These are phyloP conservation scores for Chrysocyon brachyurus DNA, from an alignment of 2,797 vertebrate genomes.

Conservation along the genomic window DNA sequence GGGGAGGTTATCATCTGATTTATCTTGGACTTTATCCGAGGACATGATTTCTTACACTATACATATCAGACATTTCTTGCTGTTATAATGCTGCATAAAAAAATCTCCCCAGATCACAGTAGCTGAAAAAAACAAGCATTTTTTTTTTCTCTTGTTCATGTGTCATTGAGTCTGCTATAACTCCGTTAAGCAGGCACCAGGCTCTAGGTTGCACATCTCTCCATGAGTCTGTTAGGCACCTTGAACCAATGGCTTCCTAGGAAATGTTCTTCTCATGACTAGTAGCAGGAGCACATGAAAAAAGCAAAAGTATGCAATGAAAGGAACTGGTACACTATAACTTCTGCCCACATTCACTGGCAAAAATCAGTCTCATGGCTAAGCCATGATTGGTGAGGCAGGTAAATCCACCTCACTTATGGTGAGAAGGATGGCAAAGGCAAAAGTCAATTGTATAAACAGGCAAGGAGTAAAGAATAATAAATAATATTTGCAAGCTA, in stretches of 20 bases:
- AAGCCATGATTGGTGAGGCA: background rate
- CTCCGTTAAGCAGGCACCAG: background rate
- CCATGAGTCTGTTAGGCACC: background rate
- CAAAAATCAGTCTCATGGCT: background rate
- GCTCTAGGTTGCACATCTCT: background rate
- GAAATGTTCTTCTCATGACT: background rate
- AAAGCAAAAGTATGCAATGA: background rate
- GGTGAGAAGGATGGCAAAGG: background rate
- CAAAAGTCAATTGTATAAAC: background rate
- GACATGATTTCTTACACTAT: background rate
- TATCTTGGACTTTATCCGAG: slow-evolving; percentile 30
- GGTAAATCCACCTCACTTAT: background rate
- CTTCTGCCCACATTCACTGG: background rate
- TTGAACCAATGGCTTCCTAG: background rate
- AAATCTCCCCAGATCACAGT: background rate
- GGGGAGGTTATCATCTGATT: background rate
- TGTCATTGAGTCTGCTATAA: background rate
- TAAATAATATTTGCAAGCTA: background rate
- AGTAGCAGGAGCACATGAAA: background rate
- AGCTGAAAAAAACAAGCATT: background rate
- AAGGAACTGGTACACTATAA: background rate
- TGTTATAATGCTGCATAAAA: background rate
- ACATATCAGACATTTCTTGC: background rate
- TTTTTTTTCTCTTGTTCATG: background rate
- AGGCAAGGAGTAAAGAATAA: background rate